Base-by-base conservation (phyloP, 2,888 invertebrate species). In the Isotomurus palustris region DNA sequence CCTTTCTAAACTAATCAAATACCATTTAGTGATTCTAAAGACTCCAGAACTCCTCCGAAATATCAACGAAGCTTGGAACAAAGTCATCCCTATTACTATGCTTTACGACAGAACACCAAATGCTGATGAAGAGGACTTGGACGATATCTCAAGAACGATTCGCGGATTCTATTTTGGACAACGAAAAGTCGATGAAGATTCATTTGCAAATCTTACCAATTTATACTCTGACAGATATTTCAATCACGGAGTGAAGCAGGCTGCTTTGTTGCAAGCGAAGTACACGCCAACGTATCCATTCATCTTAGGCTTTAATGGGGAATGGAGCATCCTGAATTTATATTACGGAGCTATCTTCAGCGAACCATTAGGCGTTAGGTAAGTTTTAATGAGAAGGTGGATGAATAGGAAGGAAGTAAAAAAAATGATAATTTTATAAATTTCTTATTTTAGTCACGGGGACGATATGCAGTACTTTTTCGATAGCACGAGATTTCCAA, bases 401-500 rank as follows among this genome's bases (percentile, higher is more conserved):
- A 35, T 35, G 12, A 24, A 14, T 38, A 24, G n/a, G n/a, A n/a
- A n/a, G n/a, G n/a, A n/a, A n/a, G n/a, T n/a, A n/a, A n/a, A n/a
- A n/a, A n/a, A n/a, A n/a, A n/a, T n/a, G n/a, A n/a, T n/a, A n/a
- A n/a, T 21, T 2, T 41, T 41, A 17, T 40, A 19, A 3, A 24
- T 35, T 35, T 24, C 3, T 8, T 8, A 6, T 6, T 40, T 17
- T 72, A 76, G 77, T 0, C 81, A 81, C 68, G 79, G 79, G 62
- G 81, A 81, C 69, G 81, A 81, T 68, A 69, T 81, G 19, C 73
- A 80, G 41, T 81, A 81, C 64, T 71, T 80, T 3, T 79, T 81
- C 62, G 75, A 75, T 36, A 74, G 78, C 32, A 76, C 79, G 0
- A 45, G 79, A 1, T 79, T 79, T 68, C 72, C 72, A 10, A 74